phyloP scores from a whole-genome alignment of 2,113 vertebrate species.

The Cryptomyrus ogoouensis region DNA sequence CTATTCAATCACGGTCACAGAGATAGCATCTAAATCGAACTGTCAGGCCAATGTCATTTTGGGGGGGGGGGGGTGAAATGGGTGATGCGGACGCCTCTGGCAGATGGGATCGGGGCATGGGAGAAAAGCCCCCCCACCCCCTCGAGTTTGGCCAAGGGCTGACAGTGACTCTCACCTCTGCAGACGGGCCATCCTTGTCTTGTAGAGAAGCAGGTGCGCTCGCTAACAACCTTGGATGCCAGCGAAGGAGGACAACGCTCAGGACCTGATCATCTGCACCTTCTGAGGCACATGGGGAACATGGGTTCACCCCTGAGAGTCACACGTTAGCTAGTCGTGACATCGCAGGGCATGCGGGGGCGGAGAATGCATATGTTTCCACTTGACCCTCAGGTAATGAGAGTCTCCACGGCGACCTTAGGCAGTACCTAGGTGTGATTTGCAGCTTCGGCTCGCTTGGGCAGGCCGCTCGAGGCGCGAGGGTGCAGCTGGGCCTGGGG shows the following conservation, averaged over 20 bases:
- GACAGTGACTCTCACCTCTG: background rate
- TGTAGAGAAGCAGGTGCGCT: background rate
- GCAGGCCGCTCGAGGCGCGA: background rate
- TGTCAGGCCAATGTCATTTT: conserved; percentile 1
- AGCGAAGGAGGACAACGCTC: background rate
- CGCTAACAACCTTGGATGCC: background rate
- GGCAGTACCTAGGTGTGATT: background rate
- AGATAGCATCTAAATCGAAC: conserved; percentile 22
- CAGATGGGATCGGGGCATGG: background rate
- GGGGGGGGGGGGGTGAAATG: background rate
- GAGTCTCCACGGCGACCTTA: background rate
- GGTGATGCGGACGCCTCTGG: background rate
- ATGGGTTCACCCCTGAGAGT: background rate
- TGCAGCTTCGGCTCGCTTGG: background rate
- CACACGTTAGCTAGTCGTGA: background rate
- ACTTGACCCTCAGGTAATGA: background rate
- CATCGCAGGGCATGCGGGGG: background rate
- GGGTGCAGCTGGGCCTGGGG: background rate
- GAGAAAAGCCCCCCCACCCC: background rate
- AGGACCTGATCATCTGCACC: background rate
- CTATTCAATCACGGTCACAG: background rate
- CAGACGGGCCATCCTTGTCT: background rate
- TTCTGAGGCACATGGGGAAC: background rate
- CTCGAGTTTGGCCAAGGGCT: background rate
- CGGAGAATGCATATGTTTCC: background rate